Evolutionary conservation across 2,888 invertebrate species (phyloP).

Genomic region (Nomada goodeniana): DNA sequence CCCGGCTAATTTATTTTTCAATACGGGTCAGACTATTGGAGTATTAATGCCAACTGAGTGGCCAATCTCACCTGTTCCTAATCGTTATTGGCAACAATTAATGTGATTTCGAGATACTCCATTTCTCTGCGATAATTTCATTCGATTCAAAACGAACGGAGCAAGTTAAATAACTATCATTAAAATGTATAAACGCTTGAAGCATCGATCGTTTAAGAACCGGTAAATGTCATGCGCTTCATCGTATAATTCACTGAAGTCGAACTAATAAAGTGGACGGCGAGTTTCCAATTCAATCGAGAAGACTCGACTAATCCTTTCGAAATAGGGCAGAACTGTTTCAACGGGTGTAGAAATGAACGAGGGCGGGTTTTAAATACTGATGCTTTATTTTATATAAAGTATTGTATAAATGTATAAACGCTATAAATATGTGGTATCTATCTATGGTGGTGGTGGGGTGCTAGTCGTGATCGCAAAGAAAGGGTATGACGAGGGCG

Average conservation of each 20-base stretch:
- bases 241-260: too few relatives aligned
- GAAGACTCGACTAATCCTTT: background rate
- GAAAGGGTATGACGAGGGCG: conserved; percentile 84
- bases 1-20: too few relatives aligned
- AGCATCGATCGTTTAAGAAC: background rate
- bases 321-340: background rate
- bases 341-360: conserved; percentile 24
- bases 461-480: conserved; percentile 84
- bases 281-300: background rate
- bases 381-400: conserved; percentile 85
- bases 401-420: conserved; percentile 85
- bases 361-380: conserved; percentile 82
- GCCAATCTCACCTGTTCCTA: background rate
- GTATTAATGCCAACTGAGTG: background rate
- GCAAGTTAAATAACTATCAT: background rate
- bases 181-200: background rate
- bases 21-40: too few relatives aligned
- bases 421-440: conserved; percentile 85
- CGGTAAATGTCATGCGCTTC: too few relatives aligned
- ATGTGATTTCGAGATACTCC: background rate
- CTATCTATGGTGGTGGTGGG: conserved; percentile 84
- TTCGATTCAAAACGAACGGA: background rate
- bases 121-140: background rate
- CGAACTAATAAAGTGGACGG: background rate
- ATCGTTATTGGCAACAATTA: background rate